A percentile compares a stretch with the other conserved stretches of the same genome.
phyloP scores from a whole-genome alignment of 2,888 invertebrate species.

The Aleiodes leptofemur region DNA sequence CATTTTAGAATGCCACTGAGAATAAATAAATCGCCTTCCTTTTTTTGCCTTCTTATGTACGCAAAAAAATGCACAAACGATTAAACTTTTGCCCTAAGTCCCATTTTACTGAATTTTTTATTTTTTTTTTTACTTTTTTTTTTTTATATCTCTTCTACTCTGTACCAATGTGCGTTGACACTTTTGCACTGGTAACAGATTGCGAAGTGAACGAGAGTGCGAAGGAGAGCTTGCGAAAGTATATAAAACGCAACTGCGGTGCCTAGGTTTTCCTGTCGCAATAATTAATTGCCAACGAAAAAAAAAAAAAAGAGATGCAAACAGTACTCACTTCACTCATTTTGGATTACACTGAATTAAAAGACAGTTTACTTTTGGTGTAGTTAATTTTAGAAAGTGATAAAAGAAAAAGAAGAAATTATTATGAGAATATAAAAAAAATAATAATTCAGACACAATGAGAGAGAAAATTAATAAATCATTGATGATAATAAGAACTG shows the following conservation, averaged over 20 bases:
- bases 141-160: slow-evolving; percentile 17
- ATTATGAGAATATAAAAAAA: neutral
- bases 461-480: neutral
- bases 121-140: slow-evolving; percentile 22
- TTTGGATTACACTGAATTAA: slow-evolving; percentile 20
- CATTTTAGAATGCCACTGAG: slow-evolving; percentile 5
- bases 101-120: slow-evolving; percentile 31
- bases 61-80: slow-evolving; percentile 22
- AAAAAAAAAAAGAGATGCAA: slow-evolving; percentile 10
- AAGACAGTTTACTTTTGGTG: neutral
- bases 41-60: slow-evolving; percentile 6
- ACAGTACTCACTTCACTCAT: slow-evolving; percentile 2
- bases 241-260: slow-evolving; percentile 30
- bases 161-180: slow-evolving; percentile 30
- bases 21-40: slow-evolving; percentile 1
- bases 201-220: slow-evolving; percentile 37
- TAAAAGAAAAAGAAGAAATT: neutral
- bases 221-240: slow-evolving; percentile 37
- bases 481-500: neutral
- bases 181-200: slow-evolving; percentile 32
- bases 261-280: slow-evolving; percentile 35
- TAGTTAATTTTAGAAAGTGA: slow-evolving; percentile 33
- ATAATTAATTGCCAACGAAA: slow-evolving; percentile 40
- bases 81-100: slow-evolving; percentile 36
- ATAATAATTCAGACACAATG: neutral